Evolutionary conservation across 2,888 invertebrate species (phyloP).

Genomic region (Drosophila helvetica): DNA sequence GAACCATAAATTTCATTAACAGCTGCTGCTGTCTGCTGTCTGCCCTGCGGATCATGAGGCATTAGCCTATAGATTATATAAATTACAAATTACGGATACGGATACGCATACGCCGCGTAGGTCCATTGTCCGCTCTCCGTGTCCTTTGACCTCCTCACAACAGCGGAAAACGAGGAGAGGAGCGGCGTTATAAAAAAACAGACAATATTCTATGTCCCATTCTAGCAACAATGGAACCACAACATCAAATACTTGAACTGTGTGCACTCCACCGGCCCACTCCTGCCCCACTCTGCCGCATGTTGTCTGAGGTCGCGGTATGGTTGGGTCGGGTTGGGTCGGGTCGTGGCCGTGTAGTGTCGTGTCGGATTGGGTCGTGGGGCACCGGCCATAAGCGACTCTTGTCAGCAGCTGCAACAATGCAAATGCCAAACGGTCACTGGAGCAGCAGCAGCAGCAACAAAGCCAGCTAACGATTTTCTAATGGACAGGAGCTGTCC

Average conservation of each 20-base stretch:
- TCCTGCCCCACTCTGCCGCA: slow-evolving; percentile 31
- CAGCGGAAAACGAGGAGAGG: too few species aligned
- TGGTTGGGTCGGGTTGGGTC: slow-evolving; percentile 10
- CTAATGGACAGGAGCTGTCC: slow-evolving; percentile 59
- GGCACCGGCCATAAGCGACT: slow-evolving; percentile 36
- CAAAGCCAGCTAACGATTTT: slow-evolving; percentile 61
- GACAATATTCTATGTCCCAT: not conserved
- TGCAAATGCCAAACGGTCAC: slow-evolving; percentile 40
- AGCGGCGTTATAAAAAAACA: slow-evolving; percentile 1
- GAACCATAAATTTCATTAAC: slow-evolving; percentile 75
- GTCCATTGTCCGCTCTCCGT: slow-evolving; percentile 27
- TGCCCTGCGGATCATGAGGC: slow-evolving; percentile 67
- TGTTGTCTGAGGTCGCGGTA: slow-evolving; percentile 31
- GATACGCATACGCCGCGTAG: slow-evolving; percentile 38
- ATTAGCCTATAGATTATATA: slow-evolving; percentile 64
- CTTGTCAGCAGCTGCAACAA: slow-evolving; percentile 47
- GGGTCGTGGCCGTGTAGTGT: slow-evolving; percentile 20
- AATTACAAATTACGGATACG: slow-evolving; percentile 54
- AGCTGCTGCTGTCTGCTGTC: slow-evolving; percentile 51
- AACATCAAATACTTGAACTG: slow-evolving; percentile 66
- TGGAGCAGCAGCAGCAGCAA: slow-evolving; percentile 26
- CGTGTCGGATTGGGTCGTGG: slow-evolving; percentile 28
- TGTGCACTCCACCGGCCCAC: slow-evolving; percentile 1
- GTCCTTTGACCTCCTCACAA: slow-evolving; percentile 38
- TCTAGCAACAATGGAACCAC: slow-evolving; percentile 40